A percentile compares a stretch with the other conserved stretches of the same genome.
phyloP scores from a whole-genome alignment of 2,113 vertebrate species.

The Manacus vitellinus region DNA sequence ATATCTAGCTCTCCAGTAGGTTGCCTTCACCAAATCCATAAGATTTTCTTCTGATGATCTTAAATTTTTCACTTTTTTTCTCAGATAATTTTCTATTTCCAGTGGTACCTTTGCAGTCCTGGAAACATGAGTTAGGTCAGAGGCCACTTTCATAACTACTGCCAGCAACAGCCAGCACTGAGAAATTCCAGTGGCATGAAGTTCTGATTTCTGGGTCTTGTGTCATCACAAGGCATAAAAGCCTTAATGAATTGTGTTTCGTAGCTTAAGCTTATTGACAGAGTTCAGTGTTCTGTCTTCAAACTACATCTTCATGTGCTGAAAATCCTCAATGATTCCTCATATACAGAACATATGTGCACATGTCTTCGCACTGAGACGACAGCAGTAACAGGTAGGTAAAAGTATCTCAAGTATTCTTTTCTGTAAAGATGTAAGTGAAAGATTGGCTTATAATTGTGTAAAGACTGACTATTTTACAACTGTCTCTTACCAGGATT shows the following conservation, averaged over 20 bases:
- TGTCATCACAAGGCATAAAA: neutral
- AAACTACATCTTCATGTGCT: neutral
- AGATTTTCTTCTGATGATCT: neutral
- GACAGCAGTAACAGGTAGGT: neutral
- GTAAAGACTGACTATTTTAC: neutral
- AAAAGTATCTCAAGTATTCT: neutral
- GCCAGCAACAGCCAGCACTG: neutral
- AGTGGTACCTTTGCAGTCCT: neutral
- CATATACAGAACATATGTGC: rapidly evolving
- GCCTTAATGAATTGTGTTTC: neutral
- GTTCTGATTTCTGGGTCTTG: neutral
- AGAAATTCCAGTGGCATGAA: neutral
- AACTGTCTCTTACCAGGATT: rapidly evolving
- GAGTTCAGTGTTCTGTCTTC: neutral
- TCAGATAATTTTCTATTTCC: neutral
- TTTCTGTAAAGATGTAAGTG: neutral
- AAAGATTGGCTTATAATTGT: neutral
- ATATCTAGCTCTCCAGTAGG: neutral
- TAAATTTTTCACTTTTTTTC: neutral
- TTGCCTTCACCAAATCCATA: neutral
- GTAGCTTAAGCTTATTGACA: neutral
- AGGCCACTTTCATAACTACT: neutral
- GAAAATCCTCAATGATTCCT: neutral
- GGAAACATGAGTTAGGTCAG: neutral
- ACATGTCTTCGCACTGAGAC: neutral